Evolutionary conservation across 2,888 invertebrate species (phyloP), one percentile per base, ranked within the genome.

Genomic region (Drosophila multiciliata): DNA sequence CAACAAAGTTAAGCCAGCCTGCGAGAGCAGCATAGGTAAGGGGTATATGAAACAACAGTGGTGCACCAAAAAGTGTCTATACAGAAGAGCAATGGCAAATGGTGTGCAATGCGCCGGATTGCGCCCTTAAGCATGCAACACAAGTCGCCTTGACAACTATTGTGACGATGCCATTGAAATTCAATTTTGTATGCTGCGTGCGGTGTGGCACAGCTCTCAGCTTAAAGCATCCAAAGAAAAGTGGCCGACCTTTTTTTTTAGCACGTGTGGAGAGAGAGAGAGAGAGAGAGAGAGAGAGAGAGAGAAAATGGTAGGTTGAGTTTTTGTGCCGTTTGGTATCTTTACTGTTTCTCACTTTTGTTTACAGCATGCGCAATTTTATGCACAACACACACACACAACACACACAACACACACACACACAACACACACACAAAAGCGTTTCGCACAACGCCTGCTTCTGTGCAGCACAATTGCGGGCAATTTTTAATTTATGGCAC

Each of bases 101-200:
- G 67, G 73, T 48, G 65, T 60, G 71, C 76, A 59, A 32, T 69
- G 62, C 62, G 35, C 32, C 62, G 54, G 42, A 42, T 54, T 54
- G 48, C 72, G 69, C 71, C 66, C 73, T 73, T 52, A 82, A 82
- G 88, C 71, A 83, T 72, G 67, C 76, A 62, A 76, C 88, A 59
- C 66, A 70, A 70, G 84, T 89, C 71, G 87, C 73, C 73, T 60
- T 61, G 82, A 90, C 90, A 90, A 85, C 89, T 85, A 90, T 85
- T 89, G 84, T 66, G 78, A 72, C 67, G 71, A 66, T 66, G 83
- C 70, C 65, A 86, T 83, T 88, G 89, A 71, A 84, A 90, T 88
- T 88, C 77, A 80, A 83, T 88, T 88, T 80, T 60, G 68, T 69
- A 61, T 69, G 79, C 74, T 54, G 66, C 66, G 66, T 74, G 70